Evolutionary conservation across 2,113 vertebrate species (phyloP).

Genomic region (Tichodroma muraria): DNA sequence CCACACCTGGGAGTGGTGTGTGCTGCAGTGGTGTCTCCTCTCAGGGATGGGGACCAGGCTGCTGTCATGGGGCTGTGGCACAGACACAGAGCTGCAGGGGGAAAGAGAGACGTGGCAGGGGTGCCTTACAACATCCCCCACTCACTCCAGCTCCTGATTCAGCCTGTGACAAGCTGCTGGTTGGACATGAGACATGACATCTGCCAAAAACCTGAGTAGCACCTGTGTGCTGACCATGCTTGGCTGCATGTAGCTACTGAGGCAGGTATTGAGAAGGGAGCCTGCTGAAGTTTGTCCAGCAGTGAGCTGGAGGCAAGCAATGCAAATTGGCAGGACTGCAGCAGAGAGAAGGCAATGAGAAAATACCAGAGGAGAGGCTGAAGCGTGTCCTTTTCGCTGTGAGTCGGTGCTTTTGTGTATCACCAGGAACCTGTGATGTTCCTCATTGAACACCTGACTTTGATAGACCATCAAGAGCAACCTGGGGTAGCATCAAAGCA

Average conservation of each 20-base stretch:
- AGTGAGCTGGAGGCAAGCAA: not conserved
- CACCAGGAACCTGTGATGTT: not conserved
- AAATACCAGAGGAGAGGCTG: not conserved
- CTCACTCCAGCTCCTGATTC: not conserved
- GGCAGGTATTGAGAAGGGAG: not conserved
- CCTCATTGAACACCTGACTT: not conserved
- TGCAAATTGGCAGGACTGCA: not conserved
- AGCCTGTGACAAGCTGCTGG: not conserved
- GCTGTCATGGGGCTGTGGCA: not conserved
- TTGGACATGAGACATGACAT: not conserved
- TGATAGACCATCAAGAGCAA: not conserved
- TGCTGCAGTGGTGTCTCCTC: not conserved
- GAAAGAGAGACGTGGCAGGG: accelerated
- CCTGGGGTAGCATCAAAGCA: not conserved
- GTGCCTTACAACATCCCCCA: not conserved
- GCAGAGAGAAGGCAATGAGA: not conserved
- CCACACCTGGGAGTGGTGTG: not conserved
- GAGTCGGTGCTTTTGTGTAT: not conserved
- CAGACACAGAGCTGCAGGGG: not conserved
- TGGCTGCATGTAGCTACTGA: not conserved
- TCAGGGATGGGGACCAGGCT: not conserved
- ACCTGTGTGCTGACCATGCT: not conserved
- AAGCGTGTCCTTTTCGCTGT: not conserved
- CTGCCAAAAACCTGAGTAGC: not conserved
- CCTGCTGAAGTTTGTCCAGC: not conserved